Percentiles rank a stretch among this genome's conserved stretches.
phyloP scores from a whole-genome alignment of 2,797 vertebrate species.

The Danio aesculapii region DNA sequence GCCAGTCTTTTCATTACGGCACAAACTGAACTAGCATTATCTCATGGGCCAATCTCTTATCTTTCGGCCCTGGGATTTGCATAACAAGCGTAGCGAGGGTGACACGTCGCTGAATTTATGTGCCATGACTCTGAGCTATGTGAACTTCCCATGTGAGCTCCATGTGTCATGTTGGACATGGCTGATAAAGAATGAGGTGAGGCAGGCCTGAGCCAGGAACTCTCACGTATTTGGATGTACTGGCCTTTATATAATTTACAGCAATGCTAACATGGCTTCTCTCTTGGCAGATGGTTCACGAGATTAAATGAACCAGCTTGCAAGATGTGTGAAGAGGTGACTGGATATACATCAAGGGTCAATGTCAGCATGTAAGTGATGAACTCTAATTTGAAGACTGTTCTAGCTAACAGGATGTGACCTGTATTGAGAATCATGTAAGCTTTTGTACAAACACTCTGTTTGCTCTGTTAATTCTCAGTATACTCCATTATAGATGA shows the following conservation, averaged over 20 bases:
- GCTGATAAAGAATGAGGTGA: slow-evolving; percentile 20
- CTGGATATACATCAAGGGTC: neutral
- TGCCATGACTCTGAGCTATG: slow-evolving; percentile 5
- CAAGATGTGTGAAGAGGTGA: neutral
- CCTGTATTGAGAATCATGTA: neutral
- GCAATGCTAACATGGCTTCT: neutral
- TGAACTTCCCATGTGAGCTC: slow-evolving; percentile 27
- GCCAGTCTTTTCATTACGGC: neutral
- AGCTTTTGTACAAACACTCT: neutral
- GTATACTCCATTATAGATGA: neutral
- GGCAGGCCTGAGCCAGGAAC: neutral
- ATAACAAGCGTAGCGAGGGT: neutral
- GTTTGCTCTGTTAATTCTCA: neutral
- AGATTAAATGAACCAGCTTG: slow-evolving; percentile 8
- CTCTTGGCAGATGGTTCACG: neutral
- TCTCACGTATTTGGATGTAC: neutral
- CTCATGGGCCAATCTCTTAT: slow-evolving; percentile 28
- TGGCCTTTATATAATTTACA: slow-evolving; percentile 17
- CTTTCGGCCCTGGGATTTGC: slow-evolving; percentile 25
- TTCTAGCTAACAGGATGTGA: neutral
- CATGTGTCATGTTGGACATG: slow-evolving; percentile 26
- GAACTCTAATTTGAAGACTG: neutral
- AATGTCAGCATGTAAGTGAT: neutral
- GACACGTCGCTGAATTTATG: slow-evolving; percentile 31
- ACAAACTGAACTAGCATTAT: slow-evolving; percentile 25